A percentile compares a stretch with the other conserved stretches of the same genome.
Evolutionary conservation across 2,113 vertebrate species (phyloP).

Genomic region (Bos taurus): ARS-UCD2.0 NC_037329.1:119160001-119160500

Average conservation of each 20-base stretch:
- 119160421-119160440: not conserved
- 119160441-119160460: not conserved
- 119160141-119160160: not conserved
- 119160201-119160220: not conserved
- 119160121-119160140: not conserved
- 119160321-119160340: not conserved
- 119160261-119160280: not conserved
- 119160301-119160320: rapidly evolving
- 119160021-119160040: not conserved
- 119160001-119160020: rapidly evolving
- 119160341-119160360: not conserved
- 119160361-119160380: not conserved
- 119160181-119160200: not conserved
- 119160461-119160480: not conserved
- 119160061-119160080: not conserved
- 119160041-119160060: not conserved
- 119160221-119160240: not conserved
- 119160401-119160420: not conserved
- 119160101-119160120: not conserved
- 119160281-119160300: not conserved
- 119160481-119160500: not conserved
- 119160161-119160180: not conserved
- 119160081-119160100: not conserved
- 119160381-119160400: not conserved
- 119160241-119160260: not conserved